These are phyloP conservation scores for cattle (Bos taurus) DNA, from an alignment of 2,113 vertebrate genomes.

Conservation along the genomic window ARS-UCD2.0 NC_037337.1:62524501-62525000, in stretches of 20 bases:
- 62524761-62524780: neutral
- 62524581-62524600: fast-evolving
- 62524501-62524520: neutral
- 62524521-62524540: neutral
- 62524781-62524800: neutral
- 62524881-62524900: neutral
- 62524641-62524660: fast-evolving
- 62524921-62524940: neutral
- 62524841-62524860: neutral
- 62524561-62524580: neutral
- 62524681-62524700: neutral
- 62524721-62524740: neutral
- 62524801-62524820: neutral
- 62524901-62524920: neutral
- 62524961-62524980: neutral
- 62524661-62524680: neutral
- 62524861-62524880: neutral
- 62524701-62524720: neutral
- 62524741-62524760: neutral
- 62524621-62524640: neutral
- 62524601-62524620: neutral
- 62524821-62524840: neutral
- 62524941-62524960: neutral
- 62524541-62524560: neutral
- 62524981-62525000: neutral